Conservation (phyloP, 2,113 vertebrate genomes). For the Phylloscopus trochiloides region DNA sequence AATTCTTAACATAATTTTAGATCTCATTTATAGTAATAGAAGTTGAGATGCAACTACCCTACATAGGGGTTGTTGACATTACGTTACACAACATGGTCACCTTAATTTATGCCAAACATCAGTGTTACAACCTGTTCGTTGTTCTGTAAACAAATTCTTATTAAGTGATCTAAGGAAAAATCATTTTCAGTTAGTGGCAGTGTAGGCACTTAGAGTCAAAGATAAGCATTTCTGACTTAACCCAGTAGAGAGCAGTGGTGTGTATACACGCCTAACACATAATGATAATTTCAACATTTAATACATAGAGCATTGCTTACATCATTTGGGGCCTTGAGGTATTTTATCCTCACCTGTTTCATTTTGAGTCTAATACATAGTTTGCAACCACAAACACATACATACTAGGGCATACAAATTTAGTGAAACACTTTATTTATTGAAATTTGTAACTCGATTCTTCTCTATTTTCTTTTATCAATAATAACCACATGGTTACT, state of each 20-base stretch:
- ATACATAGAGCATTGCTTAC: background rate
- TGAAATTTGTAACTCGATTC: background rate
- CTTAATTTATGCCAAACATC: background rate
- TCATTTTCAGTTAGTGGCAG: background rate
- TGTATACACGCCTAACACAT: background rate
- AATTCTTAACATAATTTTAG: background rate
- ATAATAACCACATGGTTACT: background rate
- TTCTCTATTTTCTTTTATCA: background rate
- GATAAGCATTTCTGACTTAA: constrained; percentile 48
- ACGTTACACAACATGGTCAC: background rate
- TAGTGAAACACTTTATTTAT: background rate
- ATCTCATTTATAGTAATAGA: background rate
- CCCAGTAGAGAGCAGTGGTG: constrained; percentile 64
- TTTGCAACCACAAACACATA: background rate
- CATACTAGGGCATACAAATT: background rate
- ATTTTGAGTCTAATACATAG: background rate
- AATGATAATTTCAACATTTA: background rate
- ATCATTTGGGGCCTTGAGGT: background rate
- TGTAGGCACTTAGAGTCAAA: background rate
- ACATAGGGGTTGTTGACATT: background rate
- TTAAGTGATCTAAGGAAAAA: background rate
- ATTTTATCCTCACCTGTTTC: background rate
- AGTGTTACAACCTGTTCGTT: background rate
- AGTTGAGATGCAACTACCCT: background rate
- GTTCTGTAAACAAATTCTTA: constrained; percentile 5